Evolutionary conservation across 2,888 invertebrate genomes (phyloP).

Genomic region (Troides aeacus): DNA sequence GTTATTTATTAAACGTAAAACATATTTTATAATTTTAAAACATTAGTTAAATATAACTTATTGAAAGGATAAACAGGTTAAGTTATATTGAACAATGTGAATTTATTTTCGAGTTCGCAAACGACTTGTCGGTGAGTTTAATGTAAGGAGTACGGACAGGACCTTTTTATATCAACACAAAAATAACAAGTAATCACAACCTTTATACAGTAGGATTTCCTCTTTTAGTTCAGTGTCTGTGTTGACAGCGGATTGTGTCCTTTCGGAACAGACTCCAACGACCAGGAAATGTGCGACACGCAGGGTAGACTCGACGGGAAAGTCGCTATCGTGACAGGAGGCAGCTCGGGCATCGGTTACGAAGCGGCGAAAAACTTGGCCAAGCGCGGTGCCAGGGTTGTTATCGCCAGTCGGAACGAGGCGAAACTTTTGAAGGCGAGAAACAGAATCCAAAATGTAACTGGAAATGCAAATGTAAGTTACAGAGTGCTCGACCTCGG

Average conservation of each 20-base stretch:
- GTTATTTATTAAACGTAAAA: too few relatives aligned
- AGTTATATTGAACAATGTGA: too few relatives aligned
- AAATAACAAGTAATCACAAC: constrained; percentile 36
- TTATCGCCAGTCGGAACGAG: constrained; percentile 76
- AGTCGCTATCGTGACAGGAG: constrained; percentile 66
- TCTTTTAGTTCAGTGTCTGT: constrained; percentile 9
- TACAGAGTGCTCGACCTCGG: constrained; percentile 64
- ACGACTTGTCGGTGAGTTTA: constrained; percentile 31
- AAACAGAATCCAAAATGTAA: constrained; percentile 50
- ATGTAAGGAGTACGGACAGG: constrained; percentile 27
- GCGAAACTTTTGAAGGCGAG: constrained; percentile 61
- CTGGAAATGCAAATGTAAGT: constrained; percentile 54
- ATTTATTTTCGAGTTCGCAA: constrained; percentile 29
- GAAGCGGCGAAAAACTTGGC: constrained; percentile 71
- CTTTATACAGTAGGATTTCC: constrained; percentile 26
- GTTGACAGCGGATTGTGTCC: constrained; percentile 4
- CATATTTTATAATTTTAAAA: too few relatives aligned
- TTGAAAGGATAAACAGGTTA: too few relatives aligned
- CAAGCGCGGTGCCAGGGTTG: constrained; percentile 67
- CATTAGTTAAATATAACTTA: too few relatives aligned
- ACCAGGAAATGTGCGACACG: constrained; percentile 47
- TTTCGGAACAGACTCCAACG: not conserved
- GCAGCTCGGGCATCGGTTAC: constrained; percentile 66
- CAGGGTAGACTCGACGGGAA: constrained; percentile 55
- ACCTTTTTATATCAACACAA: constrained; percentile 33